These are phyloP conservation scores for Listronotus bonariensis DNA, from an alignment of 1,140 invertebrate species.

Conservation along the genomic window DNA sequence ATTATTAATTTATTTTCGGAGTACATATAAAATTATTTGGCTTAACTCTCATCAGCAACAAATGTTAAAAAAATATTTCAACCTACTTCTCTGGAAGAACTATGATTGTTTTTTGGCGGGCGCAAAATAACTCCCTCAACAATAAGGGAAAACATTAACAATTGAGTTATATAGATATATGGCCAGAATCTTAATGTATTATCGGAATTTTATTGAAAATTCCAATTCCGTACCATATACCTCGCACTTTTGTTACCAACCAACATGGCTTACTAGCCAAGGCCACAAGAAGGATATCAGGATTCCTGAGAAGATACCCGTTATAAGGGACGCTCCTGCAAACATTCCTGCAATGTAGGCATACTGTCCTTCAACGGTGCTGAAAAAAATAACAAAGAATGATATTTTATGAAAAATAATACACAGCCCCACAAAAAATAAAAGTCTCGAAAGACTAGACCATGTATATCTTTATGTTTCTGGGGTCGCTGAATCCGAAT, in stretches of 20 bases:
- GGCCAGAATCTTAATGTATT: constrained; percentile 38
- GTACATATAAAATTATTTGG: too few relatives aligned
- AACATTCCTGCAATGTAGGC: constrained; percentile 93
- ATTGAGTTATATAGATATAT: constrained; percentile 37
- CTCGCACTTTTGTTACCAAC: constrained; percentile 55
- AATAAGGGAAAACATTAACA: constrained; percentile 19
- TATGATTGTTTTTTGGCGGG: constrained; percentile 29
- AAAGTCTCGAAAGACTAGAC: too few relatives aligned
- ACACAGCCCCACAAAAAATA: too few relatives aligned
- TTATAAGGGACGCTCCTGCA: constrained; percentile 86
- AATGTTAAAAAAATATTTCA: constrained; percentile 20
- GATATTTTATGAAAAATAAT: too few relatives aligned
- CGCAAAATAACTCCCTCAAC: constrained; percentile 2
- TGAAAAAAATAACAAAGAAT: constrained; percentile 31
- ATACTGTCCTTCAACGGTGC: constrained; percentile 75
- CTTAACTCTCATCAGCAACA: too few relatives aligned
- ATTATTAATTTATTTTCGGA: too few relatives aligned
- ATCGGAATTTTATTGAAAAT: constrained; percentile 44
- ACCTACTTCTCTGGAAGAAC: constrained; percentile 35
- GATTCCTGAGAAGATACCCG: constrained; percentile 86
- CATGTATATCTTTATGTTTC: too few relatives aligned
- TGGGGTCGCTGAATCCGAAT: too few relatives aligned
- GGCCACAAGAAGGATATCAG: constrained; percentile 76
- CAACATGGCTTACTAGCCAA: constrained; percentile 60
- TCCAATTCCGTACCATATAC: constrained; percentile 53